These are phyloP conservation scores for Squalus acanthias DNA, from an alignment of 2,797 vertebrate species.

Conservation along the genomic window DNA sequence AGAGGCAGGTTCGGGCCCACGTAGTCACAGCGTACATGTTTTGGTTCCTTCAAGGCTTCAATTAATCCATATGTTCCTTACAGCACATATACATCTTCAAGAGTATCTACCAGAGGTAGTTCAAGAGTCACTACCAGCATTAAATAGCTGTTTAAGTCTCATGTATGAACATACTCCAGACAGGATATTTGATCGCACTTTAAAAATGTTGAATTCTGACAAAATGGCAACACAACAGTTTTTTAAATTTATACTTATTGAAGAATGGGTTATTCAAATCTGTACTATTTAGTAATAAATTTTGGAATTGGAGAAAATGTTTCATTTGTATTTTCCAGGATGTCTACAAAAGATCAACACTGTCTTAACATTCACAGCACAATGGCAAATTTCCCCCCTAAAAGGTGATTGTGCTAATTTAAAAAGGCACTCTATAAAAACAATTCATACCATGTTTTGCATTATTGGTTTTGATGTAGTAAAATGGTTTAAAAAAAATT, in stretches of 20 bases:
- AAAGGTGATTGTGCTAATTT: background rate
- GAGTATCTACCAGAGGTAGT: background rate
- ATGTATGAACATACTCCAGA: background rate
- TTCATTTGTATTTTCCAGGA: background rate
- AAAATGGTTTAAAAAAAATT: background rate
- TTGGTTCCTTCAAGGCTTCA: background rate
- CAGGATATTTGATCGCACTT: background rate
- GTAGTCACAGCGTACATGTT: background rate
- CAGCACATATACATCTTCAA: background rate
- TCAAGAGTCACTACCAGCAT: background rate
- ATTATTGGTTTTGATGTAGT: background rate
- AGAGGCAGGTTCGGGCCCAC: background rate
- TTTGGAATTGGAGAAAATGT: background rate
- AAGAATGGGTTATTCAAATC: background rate
- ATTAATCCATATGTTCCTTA: background rate
- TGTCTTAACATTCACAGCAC: background rate
- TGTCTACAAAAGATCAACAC: background rate
- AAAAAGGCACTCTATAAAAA: conserved; percentile 4
- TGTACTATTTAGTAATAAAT: background rate
- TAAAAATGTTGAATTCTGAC: background rate
- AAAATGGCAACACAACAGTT: background rate
- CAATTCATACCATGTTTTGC: background rate
- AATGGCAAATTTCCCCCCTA: background rate
- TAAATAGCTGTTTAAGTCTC: conserved; percentile 14
- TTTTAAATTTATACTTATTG: background rate